phyloP scores from a whole-genome alignment of 2,888 invertebrate species.

The Boloria euphrosyne region DNA sequence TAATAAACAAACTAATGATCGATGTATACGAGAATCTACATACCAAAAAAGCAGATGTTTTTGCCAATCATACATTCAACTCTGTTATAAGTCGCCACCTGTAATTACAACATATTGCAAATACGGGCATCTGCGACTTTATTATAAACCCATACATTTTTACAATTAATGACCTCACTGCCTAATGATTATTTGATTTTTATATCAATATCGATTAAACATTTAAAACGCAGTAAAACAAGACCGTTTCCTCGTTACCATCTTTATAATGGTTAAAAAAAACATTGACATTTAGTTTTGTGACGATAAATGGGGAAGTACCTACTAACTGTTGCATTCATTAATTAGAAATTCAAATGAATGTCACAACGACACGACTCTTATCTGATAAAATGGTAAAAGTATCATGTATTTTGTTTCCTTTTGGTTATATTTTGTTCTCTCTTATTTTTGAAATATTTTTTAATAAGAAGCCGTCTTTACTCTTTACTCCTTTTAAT shows the following conservation, averaged over 20 bases:
- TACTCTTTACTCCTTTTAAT: background rate
- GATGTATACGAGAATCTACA: constrained; percentile 10
- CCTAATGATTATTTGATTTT: constrained; percentile 28
- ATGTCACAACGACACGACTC: background rate
- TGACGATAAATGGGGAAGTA: constrained; percentile 12
- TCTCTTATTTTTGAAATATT: constrained; percentile 3
- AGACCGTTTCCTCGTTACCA: constrained; percentile 10
- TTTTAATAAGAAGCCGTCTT: background rate
- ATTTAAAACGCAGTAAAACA: constrained; percentile 31
- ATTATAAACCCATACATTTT: constrained; percentile 17
- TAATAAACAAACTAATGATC: constrained; percentile 21
- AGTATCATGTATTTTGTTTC: constrained; percentile 10
- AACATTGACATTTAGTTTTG: constrained; percentile 16
- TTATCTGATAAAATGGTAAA: constrained; percentile 17
- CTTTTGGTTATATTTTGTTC: background rate
- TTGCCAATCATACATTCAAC: constrained; percentile 28
- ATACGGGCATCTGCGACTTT: constrained; percentile 36
- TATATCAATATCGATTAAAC: constrained; percentile 28
- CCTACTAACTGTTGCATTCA: constrained; percentile 10
- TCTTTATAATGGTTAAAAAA: constrained; percentile 9
- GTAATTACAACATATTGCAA: constrained; percentile 33
- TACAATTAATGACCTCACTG: constrained; percentile 4
- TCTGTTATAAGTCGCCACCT: constrained; percentile 32
- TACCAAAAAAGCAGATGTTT: constrained; percentile 35
- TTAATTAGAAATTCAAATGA: constrained; percentile 8